A percentile compares a stretch with the other conserved stretches of the same genome.
Evolutionary conservation across 2,888 invertebrate species (phyloP).

Genomic region (Timema podura): DNA sequence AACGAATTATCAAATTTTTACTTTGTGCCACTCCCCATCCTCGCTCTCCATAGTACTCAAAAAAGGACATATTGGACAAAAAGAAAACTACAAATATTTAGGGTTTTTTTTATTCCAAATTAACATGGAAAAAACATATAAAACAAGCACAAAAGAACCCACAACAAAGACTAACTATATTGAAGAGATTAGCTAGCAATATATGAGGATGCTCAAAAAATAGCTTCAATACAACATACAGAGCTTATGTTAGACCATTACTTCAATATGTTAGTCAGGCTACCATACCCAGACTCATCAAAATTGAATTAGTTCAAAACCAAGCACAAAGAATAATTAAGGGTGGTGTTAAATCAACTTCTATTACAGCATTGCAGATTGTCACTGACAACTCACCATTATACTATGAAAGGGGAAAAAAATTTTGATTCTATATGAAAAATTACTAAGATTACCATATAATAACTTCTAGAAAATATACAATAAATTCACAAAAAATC

Average conservation of each 20-base stretch:
- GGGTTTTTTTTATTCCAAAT: conserved; percentile 5
- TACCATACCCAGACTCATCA: no score
- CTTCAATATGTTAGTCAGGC: no score
- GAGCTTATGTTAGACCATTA: conserved; percentile 6
- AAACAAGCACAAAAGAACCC: background rate
- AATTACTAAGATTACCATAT: no score
- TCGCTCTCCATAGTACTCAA: background rate
- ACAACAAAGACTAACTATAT: conserved; percentile 12
- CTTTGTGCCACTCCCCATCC: conserved; percentile 7
- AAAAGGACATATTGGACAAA: background rate
- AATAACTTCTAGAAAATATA: no score
- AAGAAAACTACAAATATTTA: background rate
- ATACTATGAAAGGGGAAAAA: no score
- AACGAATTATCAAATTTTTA: conserved; percentile 9
- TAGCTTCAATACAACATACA: conserved; percentile 13
- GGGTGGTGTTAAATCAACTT: no score
- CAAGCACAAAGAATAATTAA: no score
- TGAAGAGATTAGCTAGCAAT: conserved; percentile 9
- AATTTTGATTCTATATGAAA: no score
- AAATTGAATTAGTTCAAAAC: no score
- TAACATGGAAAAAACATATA: conserved; percentile 11
- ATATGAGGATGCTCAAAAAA: conserved; percentile 6
- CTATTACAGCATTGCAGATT: no score
- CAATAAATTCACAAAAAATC: no score
- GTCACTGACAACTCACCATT: no score